Percentiles rank a stretch among this genome's conserved stretches.
phyloP scores from a whole-genome alignment of 2,797 vertebrate genomes.

The Acanthurus leucopareius region DNA sequence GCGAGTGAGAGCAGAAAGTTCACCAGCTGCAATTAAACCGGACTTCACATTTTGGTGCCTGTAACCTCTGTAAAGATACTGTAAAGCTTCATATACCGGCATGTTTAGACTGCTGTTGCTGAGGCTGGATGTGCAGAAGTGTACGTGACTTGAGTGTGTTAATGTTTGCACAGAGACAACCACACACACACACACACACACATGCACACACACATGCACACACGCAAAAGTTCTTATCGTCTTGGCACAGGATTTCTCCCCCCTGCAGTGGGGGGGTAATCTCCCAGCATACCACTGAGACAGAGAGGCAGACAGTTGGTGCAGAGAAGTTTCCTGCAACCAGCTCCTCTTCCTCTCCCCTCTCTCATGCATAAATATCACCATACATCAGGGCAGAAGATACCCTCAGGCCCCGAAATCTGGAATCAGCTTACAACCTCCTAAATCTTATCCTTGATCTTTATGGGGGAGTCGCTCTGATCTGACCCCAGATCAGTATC shows the following conservation, averaged over 20 bases:
- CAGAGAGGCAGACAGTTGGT: conserved; percentile 66
- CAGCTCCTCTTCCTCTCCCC: conserved; percentile 38
- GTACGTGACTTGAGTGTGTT: conserved; percentile 14
- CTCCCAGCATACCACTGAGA: conserved; percentile 72
- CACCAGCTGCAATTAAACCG: conserved; percentile 18
- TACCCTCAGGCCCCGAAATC: conserved; percentile 55
- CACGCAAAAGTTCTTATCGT: conserved; percentile 80
- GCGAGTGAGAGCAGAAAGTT: not conserved
- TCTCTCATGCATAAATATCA: conserved; percentile 80
- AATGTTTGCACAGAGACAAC: conserved; percentile 6
- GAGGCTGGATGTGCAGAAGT: conserved; percentile 27
- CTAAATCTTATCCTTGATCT: conserved; percentile 74
- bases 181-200: not conserved
- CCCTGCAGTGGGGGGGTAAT: conserved; percentile 80
- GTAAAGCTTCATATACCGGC: conserved; percentile 43
- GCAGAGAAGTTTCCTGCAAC: conserved; percentile 74
- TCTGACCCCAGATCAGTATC: conserved; percentile 67
- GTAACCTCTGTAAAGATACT: conserved; percentile 19
- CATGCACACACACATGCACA: conserved; percentile 15
- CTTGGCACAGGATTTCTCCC: conserved; percentile 79
- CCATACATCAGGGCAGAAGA: conserved; percentile 52
- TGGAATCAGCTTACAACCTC: conserved; percentile 67
- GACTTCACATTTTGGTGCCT: not conserved
- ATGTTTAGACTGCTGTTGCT: conserved; percentile 11
- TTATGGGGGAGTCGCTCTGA: conserved; percentile 31